Evolutionary conservation across 2,797 vertebrate species (phyloP).

Genomic region (Chelonia mydas): DNA sequence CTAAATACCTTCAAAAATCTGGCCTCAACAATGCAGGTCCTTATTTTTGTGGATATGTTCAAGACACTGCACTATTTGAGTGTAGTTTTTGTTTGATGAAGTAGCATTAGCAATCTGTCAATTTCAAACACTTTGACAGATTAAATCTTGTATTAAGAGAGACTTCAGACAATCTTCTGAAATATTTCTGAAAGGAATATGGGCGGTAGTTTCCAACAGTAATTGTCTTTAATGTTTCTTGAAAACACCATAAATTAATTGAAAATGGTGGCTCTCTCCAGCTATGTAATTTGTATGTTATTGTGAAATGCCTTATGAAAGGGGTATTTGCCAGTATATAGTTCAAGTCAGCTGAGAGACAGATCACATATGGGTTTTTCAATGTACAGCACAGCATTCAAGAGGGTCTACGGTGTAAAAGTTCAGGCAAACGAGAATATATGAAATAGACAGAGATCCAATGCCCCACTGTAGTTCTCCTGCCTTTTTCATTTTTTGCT

Average conservation of each 20-base stretch:
- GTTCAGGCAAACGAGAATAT: conserved; percentile 8
- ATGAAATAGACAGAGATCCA: neutral
- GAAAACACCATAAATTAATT: conserved; percentile 43
- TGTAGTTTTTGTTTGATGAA: conserved; percentile 38
- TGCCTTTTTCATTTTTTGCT: neutral
- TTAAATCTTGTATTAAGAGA: conserved; percentile 66
- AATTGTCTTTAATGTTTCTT: conserved; percentile 54
- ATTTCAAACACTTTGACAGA: conserved; percentile 65
- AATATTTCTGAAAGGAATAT: conserved; percentile 57
- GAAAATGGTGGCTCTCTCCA: conserved; percentile 38
- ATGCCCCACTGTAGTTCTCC: neutral
- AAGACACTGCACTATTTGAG: conserved; percentile 40
- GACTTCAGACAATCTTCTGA: conserved; percentile 59
- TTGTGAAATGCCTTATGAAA: conserved; percentile 56
- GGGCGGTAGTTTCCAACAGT: conserved; percentile 44
- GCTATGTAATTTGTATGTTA: conserved; percentile 49
- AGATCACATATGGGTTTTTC: neutral
- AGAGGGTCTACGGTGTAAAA: neutral
- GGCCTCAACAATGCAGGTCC: conserved; percentile 12
- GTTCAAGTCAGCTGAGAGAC: conserved; percentile 25
- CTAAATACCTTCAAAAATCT: neutral
- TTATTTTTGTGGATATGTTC: conserved; percentile 53
- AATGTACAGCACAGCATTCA: neutral
- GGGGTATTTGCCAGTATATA: conserved; percentile 38
- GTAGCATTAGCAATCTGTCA: conserved; percentile 58